A percentile compares a stretch with the other conserved stretches of the same genome.
Conservation (phyloP, 2,888 invertebrate genomes). For the Cosmopolites sordidus region DNA sequence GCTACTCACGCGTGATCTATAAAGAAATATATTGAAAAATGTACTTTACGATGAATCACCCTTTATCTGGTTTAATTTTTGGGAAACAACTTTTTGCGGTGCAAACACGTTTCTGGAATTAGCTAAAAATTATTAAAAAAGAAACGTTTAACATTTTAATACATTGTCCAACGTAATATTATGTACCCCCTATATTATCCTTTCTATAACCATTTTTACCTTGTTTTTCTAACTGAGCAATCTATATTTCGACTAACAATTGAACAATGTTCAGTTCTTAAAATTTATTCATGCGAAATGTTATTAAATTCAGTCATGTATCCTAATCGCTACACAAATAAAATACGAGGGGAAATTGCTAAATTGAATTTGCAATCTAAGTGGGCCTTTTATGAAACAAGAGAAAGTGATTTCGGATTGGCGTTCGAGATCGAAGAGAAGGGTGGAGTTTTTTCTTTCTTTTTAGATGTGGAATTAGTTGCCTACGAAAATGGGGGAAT, state of each 20-base stretch:
- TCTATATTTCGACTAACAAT: neutral
- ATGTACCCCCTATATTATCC: no score
- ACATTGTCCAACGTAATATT: no score
- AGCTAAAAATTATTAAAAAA: no score
- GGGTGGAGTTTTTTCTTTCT: constrained; percentile 1
- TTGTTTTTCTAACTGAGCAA: neutral
- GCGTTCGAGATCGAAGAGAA: constrained; percentile 10
- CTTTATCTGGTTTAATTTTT: no score
- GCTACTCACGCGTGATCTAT: no score
- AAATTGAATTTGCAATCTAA: constrained; percentile 22
- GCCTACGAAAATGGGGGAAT: neutral
- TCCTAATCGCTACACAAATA: constrained; percentile 9
- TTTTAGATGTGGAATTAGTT: neutral
- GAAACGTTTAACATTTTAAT: no score
- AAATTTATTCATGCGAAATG: neutral
- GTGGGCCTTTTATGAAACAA: constrained; percentile 19
- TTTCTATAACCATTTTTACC: no score
- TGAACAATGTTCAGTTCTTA: neutral
- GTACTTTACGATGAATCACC: no score
- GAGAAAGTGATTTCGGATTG: constrained; percentile 15
- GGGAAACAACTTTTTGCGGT: no score
- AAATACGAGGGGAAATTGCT: constrained; percentile 7
- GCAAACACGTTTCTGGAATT: no score
- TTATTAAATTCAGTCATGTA: constrained; percentile 7
- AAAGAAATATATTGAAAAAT: no score